These are phyloP conservation scores for Dryobota labecula DNA, from an alignment of 2,888 invertebrate species.

Conservation along the genomic window DNA sequence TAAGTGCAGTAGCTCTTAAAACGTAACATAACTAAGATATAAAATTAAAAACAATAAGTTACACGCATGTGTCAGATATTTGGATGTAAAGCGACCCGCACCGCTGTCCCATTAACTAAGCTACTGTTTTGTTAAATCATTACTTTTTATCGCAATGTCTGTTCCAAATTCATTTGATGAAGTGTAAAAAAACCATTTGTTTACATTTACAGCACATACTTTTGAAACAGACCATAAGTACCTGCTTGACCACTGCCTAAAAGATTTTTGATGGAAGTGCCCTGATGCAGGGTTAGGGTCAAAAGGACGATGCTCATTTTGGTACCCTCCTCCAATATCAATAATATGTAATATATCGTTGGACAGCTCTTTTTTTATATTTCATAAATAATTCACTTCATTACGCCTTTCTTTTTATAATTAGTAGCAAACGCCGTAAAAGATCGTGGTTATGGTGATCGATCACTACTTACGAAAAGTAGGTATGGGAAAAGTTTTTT, in stretches of 20 bases:
- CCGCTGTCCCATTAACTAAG: slow-evolving; percentile 8
- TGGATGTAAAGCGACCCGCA: slow-evolving; percentile 32
- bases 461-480: too few relatives aligned
- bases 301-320: too few relatives aligned
- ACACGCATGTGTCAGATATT: slow-evolving; percentile 43
- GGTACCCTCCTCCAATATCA: too few relatives aligned
- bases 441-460: too few relatives aligned
- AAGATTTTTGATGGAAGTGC: slow-evolving; percentile 26
- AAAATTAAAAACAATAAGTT: slow-evolving; percentile 61
- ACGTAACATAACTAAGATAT: slow-evolving; percentile 47
- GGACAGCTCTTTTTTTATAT: too few relatives aligned
- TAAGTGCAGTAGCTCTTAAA: slow-evolving; percentile 44
- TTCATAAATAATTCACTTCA: too few relatives aligned
- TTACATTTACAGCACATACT: not conserved
- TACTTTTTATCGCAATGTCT: not conserved
- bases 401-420: too few relatives aligned
- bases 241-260: slow-evolving; percentile 28
- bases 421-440: too few relatives aligned
- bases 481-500: too few relatives aligned
- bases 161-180: not conserved
- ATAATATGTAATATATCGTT: too few relatives aligned
- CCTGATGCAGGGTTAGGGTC: not conserved
- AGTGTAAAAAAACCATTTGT: not conserved
- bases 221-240: not conserved
- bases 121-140: slow-evolving; percentile 22